A percentile compares a stretch with the other conserved stretches of the same genome.
Evolutionary conservation across 2,113 vertebrate genomes (phyloP).

Genomic region (Martes martes): DNA sequence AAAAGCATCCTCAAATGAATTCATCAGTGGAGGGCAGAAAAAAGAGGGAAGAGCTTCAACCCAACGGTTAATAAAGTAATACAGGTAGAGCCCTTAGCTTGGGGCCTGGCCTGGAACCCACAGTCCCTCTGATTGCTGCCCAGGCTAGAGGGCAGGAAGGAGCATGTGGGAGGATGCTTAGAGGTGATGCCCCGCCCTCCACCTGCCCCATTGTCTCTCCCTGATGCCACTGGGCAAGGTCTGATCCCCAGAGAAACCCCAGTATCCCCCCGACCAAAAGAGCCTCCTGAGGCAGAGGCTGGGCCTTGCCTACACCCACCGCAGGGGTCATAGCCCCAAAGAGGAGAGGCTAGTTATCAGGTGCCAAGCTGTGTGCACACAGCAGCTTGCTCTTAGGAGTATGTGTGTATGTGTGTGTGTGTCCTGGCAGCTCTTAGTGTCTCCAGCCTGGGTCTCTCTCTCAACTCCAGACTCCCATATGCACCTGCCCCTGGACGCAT

Average conservation of each 20-base stretch:
- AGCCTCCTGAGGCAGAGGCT: neutral
- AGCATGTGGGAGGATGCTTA: neutral
- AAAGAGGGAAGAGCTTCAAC: neutral
- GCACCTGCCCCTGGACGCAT: neutral
- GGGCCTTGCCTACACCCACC: neutral
- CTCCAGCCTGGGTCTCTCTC: neutral
- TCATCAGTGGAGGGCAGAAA: neutral
- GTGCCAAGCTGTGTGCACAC: neutral
- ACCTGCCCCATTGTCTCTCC: neutral
- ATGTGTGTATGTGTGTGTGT: neutral
- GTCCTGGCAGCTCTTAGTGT: neutral
- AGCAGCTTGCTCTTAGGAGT: neutral
- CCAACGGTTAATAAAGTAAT: neutral
- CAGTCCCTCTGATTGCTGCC: neutral
- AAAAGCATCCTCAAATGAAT: neutral
- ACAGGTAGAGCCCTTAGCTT: neutral
- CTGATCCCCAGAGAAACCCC: neutral
- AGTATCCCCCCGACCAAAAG: neutral
- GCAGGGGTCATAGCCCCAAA: neutral
- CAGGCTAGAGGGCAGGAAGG: neutral
- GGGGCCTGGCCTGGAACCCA: neutral
- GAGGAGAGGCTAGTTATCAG: neutral
- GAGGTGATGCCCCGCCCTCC: neutral
- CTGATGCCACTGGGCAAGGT: neutral
- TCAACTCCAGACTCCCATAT: neutral